Conservation (phyloP, 2,113 vertebrate genomes). For the Rattus rattus region DNA sequence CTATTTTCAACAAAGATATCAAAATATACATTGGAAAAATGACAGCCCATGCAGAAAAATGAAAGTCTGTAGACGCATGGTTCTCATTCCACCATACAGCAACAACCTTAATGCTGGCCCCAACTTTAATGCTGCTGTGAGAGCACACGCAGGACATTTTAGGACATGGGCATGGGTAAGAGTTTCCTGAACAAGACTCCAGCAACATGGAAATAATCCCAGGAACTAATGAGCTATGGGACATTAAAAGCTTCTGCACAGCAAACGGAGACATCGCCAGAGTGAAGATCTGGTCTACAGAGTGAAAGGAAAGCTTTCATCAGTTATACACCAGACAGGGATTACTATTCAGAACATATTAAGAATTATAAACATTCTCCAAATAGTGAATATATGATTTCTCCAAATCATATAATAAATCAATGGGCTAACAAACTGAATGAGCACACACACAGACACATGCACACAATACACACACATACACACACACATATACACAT, state of each 20-base stretch:
- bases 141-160: not conserved
- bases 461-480: too few relatives aligned
- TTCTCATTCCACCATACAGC: not conserved
- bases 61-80: not conserved
- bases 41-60: not conserved
- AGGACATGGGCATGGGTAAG: too few relatives aligned
- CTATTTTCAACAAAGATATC: not conserved
- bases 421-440: not conserved
- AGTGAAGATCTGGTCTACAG: not conserved
- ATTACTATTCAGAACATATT: not conserved
- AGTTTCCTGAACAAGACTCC: not conserved
- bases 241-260: not conserved
- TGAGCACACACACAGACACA: not conserved
- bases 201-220: not conserved
- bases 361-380: not conserved
- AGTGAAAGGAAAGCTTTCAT: too few relatives aligned
- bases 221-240: not conserved
- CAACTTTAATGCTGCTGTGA: too few relatives aligned
- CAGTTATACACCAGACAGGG: not conserved
- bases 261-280: not conserved
- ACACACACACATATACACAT: too few relatives aligned
- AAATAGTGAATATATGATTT: too few relatives aligned
- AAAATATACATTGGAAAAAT: not conserved
- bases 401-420: not conserved
- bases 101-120: not conserved